Evolutionary conservation across 1,140 invertebrate species (phyloP), one percentile per base, ranked within the genome.

Genomic region (Trichoplusia ni): DNA sequence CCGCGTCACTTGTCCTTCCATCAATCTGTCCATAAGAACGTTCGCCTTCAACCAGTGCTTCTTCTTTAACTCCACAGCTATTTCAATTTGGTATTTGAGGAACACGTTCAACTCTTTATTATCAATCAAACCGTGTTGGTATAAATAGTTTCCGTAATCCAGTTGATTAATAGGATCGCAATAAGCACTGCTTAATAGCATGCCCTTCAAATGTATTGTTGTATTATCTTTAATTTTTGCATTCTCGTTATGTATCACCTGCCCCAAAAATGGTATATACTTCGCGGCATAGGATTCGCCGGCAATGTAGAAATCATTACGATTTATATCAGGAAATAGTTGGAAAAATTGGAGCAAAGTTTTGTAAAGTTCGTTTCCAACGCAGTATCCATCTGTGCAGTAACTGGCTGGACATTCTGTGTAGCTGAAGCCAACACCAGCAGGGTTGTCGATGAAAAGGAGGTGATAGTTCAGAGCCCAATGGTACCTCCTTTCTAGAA

Each of bases 221-320:
- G n/a, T n/a, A n/a, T 92, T 93, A 1, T 77, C 37, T 29, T 86
- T 74, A 5, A 75, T 83, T 19, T 87, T 49, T 23, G 63, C 80
- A 78, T 95, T 95, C 35, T 93, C 91, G 23, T 89, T 83, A 77
- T 96, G 94, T 59, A 97, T 96, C 23, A 93, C 93, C 79, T 95
- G 93, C 0, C 93, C 92, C 21, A 96, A 86, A 0, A 94, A 93
- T 13, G 96, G 95, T 1, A 96, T 93, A 85, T 96, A 96, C 77
- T 95, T 94, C 13, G 96, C 96, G n/a, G 92, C 96, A 87, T 97
- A 97, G 2, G 96, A 97, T 89, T 97, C 96, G 7, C 96, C 96
- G 40, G 94, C 93, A 1, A 97, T 92, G 78, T 92, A 96, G 71
- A 96, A 95, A 9, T 94, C 91, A 84, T 94, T 95, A 0, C 78